phyloP scores from a whole-genome alignment of 2,888 invertebrate genomes.

The Sipunculus nudus region DNA sequence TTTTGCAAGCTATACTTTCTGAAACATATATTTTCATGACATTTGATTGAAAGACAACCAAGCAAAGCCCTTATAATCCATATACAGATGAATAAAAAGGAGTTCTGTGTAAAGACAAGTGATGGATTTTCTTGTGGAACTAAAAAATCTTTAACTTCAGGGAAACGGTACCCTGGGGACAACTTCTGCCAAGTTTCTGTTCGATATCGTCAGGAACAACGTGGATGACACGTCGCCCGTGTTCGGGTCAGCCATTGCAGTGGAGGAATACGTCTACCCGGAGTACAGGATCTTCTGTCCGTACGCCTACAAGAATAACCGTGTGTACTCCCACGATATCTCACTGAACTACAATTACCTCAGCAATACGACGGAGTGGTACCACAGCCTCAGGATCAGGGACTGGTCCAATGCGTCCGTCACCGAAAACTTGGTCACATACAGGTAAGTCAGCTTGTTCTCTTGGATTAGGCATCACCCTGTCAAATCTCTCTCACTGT shows the following conservation, averaged over 20 bases:
- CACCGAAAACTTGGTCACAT: conserved; percentile 44
- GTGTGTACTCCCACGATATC: conserved; percentile 50
- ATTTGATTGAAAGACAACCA: no score
- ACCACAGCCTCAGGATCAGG: conserved; percentile 41
- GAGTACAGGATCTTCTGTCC: conserved; percentile 45
- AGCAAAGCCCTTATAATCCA: no score
- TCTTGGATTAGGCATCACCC: no score
- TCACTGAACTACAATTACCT: conserved; percentile 54
- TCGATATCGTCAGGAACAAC: conserved; percentile 54
- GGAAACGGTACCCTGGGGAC: conserved; percentile 10
- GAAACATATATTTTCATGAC: no score
- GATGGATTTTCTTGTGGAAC: no score
- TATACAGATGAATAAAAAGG: no score
- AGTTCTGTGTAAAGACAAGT: no score
- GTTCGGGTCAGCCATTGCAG: conserved; percentile 56
- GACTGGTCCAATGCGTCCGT: conserved; percentile 40
- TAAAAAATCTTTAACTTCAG: conserved; percentile 16
- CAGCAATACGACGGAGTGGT: conserved; percentile 54
- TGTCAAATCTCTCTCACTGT: no score
- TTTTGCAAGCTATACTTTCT: no score
- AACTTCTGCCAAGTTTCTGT: conserved; percentile 43
- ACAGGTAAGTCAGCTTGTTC: conserved; percentile 53
- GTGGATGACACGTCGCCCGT: conserved; percentile 51
- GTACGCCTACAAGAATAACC: conserved; percentile 50
- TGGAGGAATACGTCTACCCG: conserved; percentile 46